Conservation (phyloP, 1,140 invertebrate genomes). For the Watersipora subatra region DNA sequence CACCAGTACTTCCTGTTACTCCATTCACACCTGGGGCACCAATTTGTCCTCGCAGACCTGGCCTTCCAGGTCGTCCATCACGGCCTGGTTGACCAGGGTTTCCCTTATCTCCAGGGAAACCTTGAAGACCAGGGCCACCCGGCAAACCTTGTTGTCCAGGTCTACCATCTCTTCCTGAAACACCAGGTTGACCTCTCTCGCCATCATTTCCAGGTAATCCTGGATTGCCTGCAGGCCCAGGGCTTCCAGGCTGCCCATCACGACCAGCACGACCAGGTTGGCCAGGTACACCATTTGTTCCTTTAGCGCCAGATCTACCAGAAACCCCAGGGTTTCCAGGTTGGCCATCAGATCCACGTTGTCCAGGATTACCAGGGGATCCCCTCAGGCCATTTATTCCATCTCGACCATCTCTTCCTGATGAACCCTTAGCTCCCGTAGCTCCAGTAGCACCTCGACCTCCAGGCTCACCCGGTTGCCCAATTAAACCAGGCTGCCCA, state of each 20-base stretch:
- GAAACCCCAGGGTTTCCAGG: constrained; percentile 1
- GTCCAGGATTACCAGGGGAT: constrained; percentile 2
- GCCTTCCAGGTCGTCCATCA: neutral
- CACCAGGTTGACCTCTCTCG: neutral
- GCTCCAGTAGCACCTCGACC: neutral
- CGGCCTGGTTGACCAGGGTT: neutral
- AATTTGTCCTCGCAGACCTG: neutral
- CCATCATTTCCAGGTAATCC: neutral
- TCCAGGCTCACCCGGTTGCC: constrained; percentile 3
- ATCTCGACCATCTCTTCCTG: constrained; percentile 2
- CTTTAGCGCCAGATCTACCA: constrained; percentile 4
- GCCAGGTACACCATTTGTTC: constrained; percentile 9
- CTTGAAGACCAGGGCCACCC: neutral
- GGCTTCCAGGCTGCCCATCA: constrained; percentile 5
- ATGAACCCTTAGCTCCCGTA: neutral
- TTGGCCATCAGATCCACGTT: constrained; percentile 6
- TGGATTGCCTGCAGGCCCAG: neutral
- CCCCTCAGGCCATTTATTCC: constrained; percentile 6
- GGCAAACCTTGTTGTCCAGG: neutral
- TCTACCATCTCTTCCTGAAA: neutral
- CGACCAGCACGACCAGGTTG: constrained; percentile 13
- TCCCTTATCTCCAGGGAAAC: neutral
- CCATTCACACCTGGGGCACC: neutral
- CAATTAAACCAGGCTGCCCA: constrained; percentile 16
- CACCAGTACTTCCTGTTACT: neutral